A percentile compares a stretch with the other conserved stretches of the same genome.
These are phyloP conservation scores for Cherax destructor DNA, from an alignment of 1,140 invertebrate species.

Conservation along the genomic window DNA sequence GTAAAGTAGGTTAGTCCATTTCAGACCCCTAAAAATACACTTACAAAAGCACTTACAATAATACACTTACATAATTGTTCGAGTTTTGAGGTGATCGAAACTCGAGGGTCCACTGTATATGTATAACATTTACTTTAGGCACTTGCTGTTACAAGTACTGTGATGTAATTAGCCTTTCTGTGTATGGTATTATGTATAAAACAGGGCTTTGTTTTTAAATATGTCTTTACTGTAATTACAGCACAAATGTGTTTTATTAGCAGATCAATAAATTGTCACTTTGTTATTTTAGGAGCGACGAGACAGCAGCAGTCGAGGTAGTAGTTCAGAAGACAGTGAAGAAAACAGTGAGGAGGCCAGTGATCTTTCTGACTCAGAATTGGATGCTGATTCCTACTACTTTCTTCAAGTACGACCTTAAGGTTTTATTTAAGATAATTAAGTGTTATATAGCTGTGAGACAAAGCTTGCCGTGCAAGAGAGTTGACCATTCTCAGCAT, in stretches of 20 bases:
- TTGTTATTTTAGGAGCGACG: conserved; percentile 23
- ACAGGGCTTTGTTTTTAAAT: not conserved
- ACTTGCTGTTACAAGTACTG: too few species aligned
- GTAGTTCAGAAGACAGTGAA: conserved; percentile 75
- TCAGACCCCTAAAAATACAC: too few species aligned
- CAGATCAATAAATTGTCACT: not conserved
- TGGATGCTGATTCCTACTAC: conserved; percentile 94
- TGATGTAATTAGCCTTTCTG: too few species aligned
- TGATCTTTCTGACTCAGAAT: conserved; percentile 87
- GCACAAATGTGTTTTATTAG: not conserved
- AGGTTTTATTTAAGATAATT: not conserved
- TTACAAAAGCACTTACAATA: too few species aligned
- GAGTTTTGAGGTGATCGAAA: too few species aligned
- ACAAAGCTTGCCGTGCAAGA: too few species aligned
- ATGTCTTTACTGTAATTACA: not conserved
- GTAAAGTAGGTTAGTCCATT: too few species aligned
- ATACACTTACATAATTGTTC: too few species aligned
- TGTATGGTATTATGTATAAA: too few species aligned
- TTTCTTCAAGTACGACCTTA: conserved; percentile 78
- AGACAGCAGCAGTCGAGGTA: conserved; percentile 64
- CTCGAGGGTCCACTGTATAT: too few species aligned
- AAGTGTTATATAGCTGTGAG: not conserved
- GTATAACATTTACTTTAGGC: too few species aligned
- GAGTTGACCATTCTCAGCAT: too few species aligned
- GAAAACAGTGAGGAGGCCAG: conserved; percentile 83